Base-by-base conservation (phyloP, 2,797 vertebrate species). In the Pogonophryne albipinna region DNA sequence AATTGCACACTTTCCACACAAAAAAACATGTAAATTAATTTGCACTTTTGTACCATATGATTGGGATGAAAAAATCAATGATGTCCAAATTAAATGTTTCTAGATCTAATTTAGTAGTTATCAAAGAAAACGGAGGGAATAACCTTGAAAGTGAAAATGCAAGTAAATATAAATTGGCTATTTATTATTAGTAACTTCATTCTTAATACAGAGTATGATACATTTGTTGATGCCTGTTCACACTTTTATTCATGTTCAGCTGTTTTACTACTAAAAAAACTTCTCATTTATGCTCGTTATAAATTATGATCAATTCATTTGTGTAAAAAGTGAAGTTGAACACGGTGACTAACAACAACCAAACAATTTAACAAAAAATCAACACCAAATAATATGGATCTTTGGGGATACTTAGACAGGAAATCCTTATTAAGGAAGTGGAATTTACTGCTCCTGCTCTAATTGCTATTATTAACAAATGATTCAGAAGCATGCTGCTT, bases 201-300 rank as follows among this genome's bases (percentile, higher is more conserved):
- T 49, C 15, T 62, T 41, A 12, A 19, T 10, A 56, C 3, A 10
- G 16, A 69, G 42, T 12, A 4, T 66, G 23, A 55, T 71, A 0
- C 15, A 53, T 20, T 27, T 14, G 47, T 14, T 41, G 23, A 38
- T 60, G 17, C 10, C 51, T 63, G 3, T 50, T 69, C 13, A 44
- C 17, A 69, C 38, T 8, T 68, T 53, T 51, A 9, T 62, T 45
- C 44, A 55, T 11, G 19, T 62, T 78, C 31, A 52, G 9, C 53
- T 59, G 17, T 51, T 51, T 1, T 70, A 10, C 27, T 38, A 64
- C 20, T 20, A 61, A 70, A 27, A 44, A 65, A 23, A 15, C 34
- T 0, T 16, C 4, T 46, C 1, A 2, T 20, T 52, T 52, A 57
- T 2, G 3, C 52, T 23, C 27, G 13, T 23, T 60, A 47, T 60